Percentiles rank a stretch among this genome's conserved stretches.
Evolutionary conservation across 2,888 invertebrate species (phyloP).

Genomic region (Cerastoderma edule): DNA sequence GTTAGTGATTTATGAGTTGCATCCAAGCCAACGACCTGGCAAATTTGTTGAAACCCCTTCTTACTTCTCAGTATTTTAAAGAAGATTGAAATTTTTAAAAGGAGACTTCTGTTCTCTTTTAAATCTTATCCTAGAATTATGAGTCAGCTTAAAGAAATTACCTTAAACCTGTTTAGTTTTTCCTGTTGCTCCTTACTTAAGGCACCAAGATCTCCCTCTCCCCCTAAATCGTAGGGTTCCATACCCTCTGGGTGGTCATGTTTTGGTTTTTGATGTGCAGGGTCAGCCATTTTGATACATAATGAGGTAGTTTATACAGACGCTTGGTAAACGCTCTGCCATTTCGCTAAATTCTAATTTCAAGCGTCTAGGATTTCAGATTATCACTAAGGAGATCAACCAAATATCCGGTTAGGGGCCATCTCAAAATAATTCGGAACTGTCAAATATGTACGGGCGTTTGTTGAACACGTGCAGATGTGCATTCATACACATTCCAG

Average conservation of each 20-base stretch:
- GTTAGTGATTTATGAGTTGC: no score
- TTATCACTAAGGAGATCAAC: conserved; percentile 29
- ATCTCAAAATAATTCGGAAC: conserved; percentile 32
- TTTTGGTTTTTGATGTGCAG: conserved; percentile 71
- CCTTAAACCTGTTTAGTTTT: conserved; percentile 82
- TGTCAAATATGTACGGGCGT: no score
- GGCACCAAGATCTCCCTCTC: conserved; percentile 80
- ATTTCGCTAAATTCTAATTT: no score
- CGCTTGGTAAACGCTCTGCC: conserved; percentile 29
- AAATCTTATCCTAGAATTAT: no score
- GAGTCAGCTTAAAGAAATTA: conserved; percentile 50
- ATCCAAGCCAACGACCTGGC: no score
- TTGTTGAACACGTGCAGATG: no score
- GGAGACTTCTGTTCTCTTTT: no score
- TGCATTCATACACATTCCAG: no score
- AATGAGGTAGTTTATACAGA: conserved; percentile 34
- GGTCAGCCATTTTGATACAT: conserved; percentile 74
- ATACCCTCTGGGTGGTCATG: conserved; percentile 81
- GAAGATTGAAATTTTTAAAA: no score
- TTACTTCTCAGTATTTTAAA: no score
- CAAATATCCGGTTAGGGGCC: neutral
- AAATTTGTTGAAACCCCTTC: no score
- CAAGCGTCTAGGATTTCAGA: conserved; percentile 26
- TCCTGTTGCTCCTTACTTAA: conserved; percentile 81
- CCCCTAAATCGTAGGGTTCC: conserved; percentile 82